phyloP scores from a whole-genome alignment of 2,113 vertebrate species.

The Tetrao urogallus region DNA sequence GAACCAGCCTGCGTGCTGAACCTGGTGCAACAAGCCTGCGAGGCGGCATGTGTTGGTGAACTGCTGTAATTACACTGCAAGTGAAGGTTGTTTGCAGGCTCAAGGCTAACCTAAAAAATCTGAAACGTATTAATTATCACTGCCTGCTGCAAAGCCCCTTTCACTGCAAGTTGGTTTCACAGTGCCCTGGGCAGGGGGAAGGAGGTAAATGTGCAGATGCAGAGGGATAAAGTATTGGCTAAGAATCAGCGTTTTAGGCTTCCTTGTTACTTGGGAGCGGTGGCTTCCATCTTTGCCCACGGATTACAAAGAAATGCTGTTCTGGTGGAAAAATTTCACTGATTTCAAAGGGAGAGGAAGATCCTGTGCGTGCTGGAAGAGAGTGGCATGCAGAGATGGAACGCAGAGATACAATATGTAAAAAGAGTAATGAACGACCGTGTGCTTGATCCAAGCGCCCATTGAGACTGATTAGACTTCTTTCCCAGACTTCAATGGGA shows the following conservation, averaged over 20 bases:
- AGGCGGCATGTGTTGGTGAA: background rate
- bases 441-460: conserved; percentile 47
- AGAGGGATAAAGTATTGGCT: background rate
- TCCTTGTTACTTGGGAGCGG: background rate
- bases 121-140: background rate
- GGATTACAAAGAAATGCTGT: background rate
- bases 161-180: background rate
- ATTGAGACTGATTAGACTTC: conserved; percentile 40
- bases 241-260: background rate
- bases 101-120: background rate
- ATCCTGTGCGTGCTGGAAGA: background rate
- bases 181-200: background rate
- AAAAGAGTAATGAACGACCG: background rate
- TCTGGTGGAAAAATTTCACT: background rate
- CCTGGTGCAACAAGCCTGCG: background rate
- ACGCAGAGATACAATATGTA: conserved; percentile 33
- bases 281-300: background rate
- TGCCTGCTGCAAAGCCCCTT: background rate
- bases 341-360: conserved; percentile 54
- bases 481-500: conserved; percentile 60
- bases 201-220: background rate
- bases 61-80: background rate
- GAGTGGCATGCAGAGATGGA: conserved; percentile 40
- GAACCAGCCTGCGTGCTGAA: background rate
- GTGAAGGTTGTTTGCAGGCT: background rate